phyloP scores from a whole-genome alignment of 2,888 invertebrate species.

The Fabriciana adippe region DNA sequence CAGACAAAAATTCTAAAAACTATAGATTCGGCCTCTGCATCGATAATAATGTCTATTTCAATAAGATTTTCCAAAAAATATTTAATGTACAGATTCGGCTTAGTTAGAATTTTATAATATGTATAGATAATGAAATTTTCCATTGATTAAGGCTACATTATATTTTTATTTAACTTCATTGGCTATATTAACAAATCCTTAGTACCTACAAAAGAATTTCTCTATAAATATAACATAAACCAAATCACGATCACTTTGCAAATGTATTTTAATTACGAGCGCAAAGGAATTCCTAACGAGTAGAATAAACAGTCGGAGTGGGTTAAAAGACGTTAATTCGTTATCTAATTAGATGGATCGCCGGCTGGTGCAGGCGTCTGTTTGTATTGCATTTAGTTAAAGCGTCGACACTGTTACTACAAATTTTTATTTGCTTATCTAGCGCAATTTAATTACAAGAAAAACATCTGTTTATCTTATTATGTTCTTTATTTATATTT shows the following conservation, averaged over 20 bases:
- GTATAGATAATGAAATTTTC: too few species aligned
- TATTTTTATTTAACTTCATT: too few species aligned
- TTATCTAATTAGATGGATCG: constrained; percentile 68
- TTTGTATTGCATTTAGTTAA: constrained; percentile 37
- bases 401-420: constrained; percentile 19
- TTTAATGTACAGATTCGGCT: too few species aligned
- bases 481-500: too few species aligned
- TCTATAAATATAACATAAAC: neutral
- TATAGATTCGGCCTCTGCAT: too few species aligned
- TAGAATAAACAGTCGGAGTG: constrained; percentile 59
- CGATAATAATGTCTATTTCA: too few species aligned
- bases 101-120: too few species aligned
- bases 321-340: constrained; percentile 73
- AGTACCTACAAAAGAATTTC: too few species aligned
- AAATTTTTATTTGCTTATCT: constrained; percentile 14
- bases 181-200: too few species aligned
- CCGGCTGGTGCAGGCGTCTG: constrained; percentile 31
- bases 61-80: too few species aligned
- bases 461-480: constrained; percentile 14
- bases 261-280: constrained; percentile 58
- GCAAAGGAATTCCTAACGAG: constrained; percentile 61
- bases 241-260: constrained; percentile 50
- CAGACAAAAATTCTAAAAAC: too few species aligned
- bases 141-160: too few species aligned
- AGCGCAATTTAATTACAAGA: constrained; percentile 19